Base-by-base conservation (phyloP, 2,888 invertebrate genomes). In the Eupsilia transversa region DNA sequence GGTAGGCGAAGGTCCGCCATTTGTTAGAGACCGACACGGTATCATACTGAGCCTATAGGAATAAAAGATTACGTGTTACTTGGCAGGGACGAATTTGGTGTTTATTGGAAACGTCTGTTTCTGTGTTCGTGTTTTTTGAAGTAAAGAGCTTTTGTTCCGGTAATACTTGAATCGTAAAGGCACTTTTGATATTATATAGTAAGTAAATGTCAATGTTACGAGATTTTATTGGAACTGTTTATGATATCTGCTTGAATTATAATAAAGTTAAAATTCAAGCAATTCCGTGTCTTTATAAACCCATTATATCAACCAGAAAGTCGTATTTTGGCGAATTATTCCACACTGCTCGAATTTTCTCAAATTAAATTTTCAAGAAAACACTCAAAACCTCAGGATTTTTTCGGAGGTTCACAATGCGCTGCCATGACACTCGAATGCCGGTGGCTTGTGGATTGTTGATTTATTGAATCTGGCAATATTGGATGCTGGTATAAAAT, bases 31-130 rank as follows among this genome's bases (percentile, higher is more conserved):
- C 66, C 64, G 54, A 65, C 54, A 57, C 27, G 60, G 33, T 64
- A 72, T 82, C 72, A 70, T 79, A 67, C 46, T 41, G 67, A 72
- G 38, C 59, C 70, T 74, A 80, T 71, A 52, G 60, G 65, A 77
- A 82, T 83, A 77, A 76, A 79, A 76, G 66, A 86, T 80, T 74
- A 84, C 70, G 52, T 59, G 75, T 76, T 30, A 49, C 72, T n/a
- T 49, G 10, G n/a, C 0, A 4, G 20, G 17, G 20, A 33, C 10
- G 23, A 57, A 63, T 59, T 74, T 23, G 67, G 57, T 70, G 35
- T 76, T 79, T 70, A 12, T 41, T 41, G 5, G 9, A 76, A 79
- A 72, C 20, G 67, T 41, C 54, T 74, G n/a, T 17, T 56, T 68
- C 59, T 56, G 7, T 23, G 49, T 27, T 20, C 3, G 1, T 35